Conservation (phyloP, 2,888 invertebrate genomes). For the Dicycla oo region DNA sequence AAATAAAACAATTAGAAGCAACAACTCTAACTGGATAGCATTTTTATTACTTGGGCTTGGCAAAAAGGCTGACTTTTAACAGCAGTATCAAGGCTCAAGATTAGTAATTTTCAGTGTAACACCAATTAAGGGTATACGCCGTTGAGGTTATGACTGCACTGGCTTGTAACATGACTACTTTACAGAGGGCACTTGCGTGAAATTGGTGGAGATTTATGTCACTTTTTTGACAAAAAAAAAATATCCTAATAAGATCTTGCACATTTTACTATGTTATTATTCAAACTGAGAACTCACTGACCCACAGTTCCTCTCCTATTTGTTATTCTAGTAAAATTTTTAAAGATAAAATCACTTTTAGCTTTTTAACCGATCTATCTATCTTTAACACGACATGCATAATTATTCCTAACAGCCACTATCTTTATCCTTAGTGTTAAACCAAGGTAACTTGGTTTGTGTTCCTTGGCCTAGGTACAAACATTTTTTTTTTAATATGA, state of each 20-base stretch:
- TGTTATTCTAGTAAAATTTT: too few relatives aligned
- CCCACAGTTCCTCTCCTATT: too few relatives aligned
- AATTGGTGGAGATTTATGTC: not conserved
- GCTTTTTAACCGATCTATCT: too few relatives aligned
- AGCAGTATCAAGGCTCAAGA: conserved; percentile 63
- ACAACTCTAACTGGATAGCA: conserved; percentile 60
- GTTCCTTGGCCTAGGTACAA: not conserved
- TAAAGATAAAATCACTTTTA: not conserved
- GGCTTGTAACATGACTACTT: conserved; percentile 53
- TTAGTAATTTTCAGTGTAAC: conserved; percentile 70
- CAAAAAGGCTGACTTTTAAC: conserved; percentile 65
- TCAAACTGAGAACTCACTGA: not conserved
- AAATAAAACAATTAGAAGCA: conserved; percentile 67
- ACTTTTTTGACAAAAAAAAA: not conserved
- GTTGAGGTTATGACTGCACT: conserved; percentile 63
- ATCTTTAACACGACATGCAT: not conserved
- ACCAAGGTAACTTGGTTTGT: not conserved
- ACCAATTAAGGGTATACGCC: conserved; percentile 65
- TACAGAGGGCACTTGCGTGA: conserved; percentile 4
- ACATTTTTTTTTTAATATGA: not conserved
- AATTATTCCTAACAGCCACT: too few relatives aligned
- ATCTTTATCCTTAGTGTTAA: not conserved
- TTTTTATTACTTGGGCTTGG: conserved; percentile 64
- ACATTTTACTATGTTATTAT: not conserved
- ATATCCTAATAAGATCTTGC: too few relatives aligned